Evolutionary conservation across 2,113 vertebrate genomes (phyloP), one percentile per base, ranked within the genome.

Genomic region (Trematocara variabile): DNA sequence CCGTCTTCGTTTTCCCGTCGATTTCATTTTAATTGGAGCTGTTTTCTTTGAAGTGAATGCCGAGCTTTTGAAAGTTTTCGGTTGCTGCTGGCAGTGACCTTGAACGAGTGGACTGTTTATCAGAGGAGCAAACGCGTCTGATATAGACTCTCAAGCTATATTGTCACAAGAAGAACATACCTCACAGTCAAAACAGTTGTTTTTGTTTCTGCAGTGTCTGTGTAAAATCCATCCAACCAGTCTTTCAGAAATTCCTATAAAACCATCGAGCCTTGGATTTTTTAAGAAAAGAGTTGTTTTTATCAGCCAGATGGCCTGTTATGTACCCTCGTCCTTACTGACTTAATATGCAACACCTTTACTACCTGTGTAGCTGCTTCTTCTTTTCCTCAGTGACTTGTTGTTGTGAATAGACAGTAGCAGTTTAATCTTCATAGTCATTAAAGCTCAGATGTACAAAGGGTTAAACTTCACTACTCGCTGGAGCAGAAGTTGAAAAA

Each of bases 61-160:
- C 18, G 33, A 39, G 84, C 83, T 86, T 89, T 89, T 81, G 87
- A 88, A 79, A 28, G 86, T 83, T 91, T 78, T 54, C 2, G 88
- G 91, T 94, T 78, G 89, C 96, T 96, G 96, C 96, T 95, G 96
- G 96, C 96, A 96, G 96, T 91, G 65, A 91, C 89, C 82, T 77
- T 5, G n/a, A 88, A 91, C 83, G 39, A 58, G 81, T 30, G 91
- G 88, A 92, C 91, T 91, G 56, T 86, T 81, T 82, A 82, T 77
- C 83, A 88, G 58, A 86, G 25, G 7, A 86, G 87, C 63, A 86
- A 81, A 91, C 6, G 80, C 82, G 48, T 39, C 80, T 81, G 84
- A 83, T 75, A 70, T 79, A 48, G 81, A 89, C 78, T 85, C 55
- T 91, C 83, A 91, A 90, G 90, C 91, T 93, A 87, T 82, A 86